phyloP scores from a whole-genome alignment of 2,888 invertebrate genomes.

The Hymenopus coronatus region DNA sequence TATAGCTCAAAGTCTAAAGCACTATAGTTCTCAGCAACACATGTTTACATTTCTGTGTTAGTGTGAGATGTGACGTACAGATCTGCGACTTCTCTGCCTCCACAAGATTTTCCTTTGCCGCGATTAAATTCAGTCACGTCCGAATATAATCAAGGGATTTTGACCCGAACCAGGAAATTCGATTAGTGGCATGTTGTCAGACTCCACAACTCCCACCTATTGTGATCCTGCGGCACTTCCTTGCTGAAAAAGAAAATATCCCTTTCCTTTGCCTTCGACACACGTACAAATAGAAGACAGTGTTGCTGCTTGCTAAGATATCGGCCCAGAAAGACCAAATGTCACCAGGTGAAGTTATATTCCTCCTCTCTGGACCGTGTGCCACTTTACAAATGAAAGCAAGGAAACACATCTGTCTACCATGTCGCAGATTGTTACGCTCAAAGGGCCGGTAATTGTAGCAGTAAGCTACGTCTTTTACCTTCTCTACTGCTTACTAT shows the following conservation, averaged over 20 bases:
- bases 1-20: no score
- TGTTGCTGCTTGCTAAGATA: background rate
- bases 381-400: background rate
- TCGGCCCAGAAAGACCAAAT: background rate
- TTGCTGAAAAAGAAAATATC: background rate
- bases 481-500: no score
- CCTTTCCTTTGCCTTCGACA: background rate
- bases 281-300: background rate
- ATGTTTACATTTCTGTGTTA: background rate
- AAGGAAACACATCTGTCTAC: no score
- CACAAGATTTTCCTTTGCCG: background rate
- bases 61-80: background rate
- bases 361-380: background rate
- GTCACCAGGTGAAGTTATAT: background rate
- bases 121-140: background rate
- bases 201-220: background rate
- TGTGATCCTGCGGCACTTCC: background rate
- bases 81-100: background rate
- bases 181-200: background rate
- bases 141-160: background rate
- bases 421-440: no score
- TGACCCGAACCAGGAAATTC: background rate
- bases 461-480: no score
- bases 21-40: background rate
- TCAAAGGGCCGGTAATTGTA: no score